These are phyloP conservation scores for Penaeus japonicus DNA, from an alignment of 1,140 invertebrate species.

Conservation along the genomic window DNA sequence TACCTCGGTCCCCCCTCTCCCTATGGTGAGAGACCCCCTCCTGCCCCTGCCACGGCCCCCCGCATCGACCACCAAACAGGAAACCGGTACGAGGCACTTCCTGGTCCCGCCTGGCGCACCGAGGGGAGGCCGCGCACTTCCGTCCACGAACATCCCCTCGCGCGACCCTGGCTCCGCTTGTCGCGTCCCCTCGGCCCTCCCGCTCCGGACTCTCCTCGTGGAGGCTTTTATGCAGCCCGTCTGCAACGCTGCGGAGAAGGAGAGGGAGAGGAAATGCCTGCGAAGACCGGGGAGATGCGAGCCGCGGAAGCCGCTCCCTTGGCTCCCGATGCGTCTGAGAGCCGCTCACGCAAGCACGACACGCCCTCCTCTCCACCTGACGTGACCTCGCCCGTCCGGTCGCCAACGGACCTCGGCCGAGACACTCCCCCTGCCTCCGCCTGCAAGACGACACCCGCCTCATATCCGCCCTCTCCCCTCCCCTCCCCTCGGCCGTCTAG, in stretches of 20 bases:
- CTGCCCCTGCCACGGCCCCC: not conserved
- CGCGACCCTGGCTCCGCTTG: not conserved
- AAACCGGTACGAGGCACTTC: slow-evolving; percentile 50
- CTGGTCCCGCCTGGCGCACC: slow-evolving; percentile 10
- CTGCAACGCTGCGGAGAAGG: too few relatives aligned
- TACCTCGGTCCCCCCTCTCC: too few relatives aligned
- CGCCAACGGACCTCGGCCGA: too few relatives aligned
- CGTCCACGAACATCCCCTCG: slow-evolving; percentile 3
- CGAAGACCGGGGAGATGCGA: too few relatives aligned
- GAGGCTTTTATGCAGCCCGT: too few relatives aligned
- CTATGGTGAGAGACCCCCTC: too few relatives aligned
- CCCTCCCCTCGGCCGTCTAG: not conserved
- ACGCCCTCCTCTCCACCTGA: too few relatives aligned
- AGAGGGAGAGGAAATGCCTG: too few relatives aligned
- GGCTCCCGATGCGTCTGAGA: too few relatives aligned
- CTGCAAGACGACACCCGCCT: not conserved
- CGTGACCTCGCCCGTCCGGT: too few relatives aligned
- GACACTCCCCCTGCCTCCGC: not conserved
- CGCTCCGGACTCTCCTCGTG: not conserved
- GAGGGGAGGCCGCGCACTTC: slow-evolving; percentile 32
- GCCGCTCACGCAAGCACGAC: too few relatives aligned
- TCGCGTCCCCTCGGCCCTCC: not conserved
- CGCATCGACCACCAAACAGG: slow-evolving; percentile 39
- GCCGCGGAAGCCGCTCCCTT: too few relatives aligned
- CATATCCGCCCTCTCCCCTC: not conserved